Conservation (phyloP, 2,888 invertebrate genomes). For the Odontomyia ornata region DNA sequence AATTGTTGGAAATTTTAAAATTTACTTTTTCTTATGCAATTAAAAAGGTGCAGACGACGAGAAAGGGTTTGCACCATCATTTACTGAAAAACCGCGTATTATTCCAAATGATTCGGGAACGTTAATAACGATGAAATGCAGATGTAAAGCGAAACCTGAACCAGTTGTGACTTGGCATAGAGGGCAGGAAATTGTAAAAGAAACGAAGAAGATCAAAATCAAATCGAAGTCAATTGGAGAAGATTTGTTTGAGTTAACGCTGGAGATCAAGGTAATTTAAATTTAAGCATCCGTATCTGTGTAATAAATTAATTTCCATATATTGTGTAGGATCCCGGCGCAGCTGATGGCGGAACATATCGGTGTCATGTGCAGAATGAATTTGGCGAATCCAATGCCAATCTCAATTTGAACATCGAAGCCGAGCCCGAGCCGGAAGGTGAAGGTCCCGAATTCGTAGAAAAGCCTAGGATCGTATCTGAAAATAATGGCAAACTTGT, state of each 20-base stretch:
- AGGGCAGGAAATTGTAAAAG: constrained; percentile 84
- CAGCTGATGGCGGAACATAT: constrained; percentile 85
- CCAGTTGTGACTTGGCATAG: constrained; percentile 96
- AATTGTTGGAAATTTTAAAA: not conserved
- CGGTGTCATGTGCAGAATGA: constrained; percentile 96
- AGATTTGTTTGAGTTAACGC: constrained; percentile 85
- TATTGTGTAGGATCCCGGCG: constrained; percentile 74
- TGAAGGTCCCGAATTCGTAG: constrained; percentile 92
- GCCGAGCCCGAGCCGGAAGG: constrained; percentile 94
- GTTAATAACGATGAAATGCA: constrained; percentile 96
- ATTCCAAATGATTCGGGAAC: constrained; percentile 98
- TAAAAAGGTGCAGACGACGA: constrained; percentile 90
- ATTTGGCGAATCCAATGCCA: constrained; percentile 96
- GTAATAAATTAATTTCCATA: not conserved
- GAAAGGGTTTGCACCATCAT: constrained; percentile 91
- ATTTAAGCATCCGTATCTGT: too few species aligned
- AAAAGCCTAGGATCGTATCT: constrained; percentile 87
- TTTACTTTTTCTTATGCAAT: too few species aligned
- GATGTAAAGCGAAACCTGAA: constrained; percentile 93
- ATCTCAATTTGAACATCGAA: constrained; percentile 95
- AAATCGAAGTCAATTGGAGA: constrained; percentile 80
- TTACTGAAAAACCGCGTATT: constrained; percentile 98
- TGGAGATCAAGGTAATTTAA: constrained; percentile 77
- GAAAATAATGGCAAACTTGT: constrained; percentile 84
- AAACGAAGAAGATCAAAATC: constrained; percentile 85